Percentiles rank a stretch among this genome's conserved stretches.
Conservation (phyloP, 2,888 invertebrate species). For the Euphydryas editha region DNA sequence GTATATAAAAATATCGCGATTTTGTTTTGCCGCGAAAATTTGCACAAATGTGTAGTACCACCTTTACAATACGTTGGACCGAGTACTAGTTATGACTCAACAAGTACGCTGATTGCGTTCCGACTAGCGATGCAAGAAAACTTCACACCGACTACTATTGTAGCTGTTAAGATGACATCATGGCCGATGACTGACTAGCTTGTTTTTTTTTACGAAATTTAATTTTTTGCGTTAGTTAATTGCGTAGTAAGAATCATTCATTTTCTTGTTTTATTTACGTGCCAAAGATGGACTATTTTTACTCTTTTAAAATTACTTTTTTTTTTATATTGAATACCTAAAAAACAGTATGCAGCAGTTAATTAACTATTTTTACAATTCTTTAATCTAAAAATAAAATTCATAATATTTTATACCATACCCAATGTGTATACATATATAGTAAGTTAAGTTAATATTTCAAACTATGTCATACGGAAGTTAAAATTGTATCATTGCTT, state of each 20-base stretch:
- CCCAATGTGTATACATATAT: too few relatives aligned
- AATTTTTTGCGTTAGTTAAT: constrained; percentile 12
- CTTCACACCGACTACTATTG: constrained; percentile 29
- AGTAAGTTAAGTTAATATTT: background rate
- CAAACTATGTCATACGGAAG: background rate
- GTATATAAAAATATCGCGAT: background rate
- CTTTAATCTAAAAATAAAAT: too few relatives aligned
- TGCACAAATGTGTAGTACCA: background rate
- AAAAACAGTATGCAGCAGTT: too few relatives aligned
- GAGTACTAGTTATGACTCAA: constrained; percentile 21
- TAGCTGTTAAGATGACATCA: constrained; percentile 64
- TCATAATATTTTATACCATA: too few relatives aligned
- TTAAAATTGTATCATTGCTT: constrained; percentile 30
- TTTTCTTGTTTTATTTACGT: background rate
- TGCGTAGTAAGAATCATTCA: background rate
- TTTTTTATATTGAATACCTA: too few relatives aligned
- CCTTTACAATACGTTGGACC: background rate
- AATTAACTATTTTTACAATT: too few relatives aligned
- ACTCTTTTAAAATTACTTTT: too few relatives aligned
- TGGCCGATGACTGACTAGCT: constrained; percentile 43
- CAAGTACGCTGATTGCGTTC: constrained; percentile 37
- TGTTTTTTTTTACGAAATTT: constrained; percentile 37
- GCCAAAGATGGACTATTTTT: background rate
- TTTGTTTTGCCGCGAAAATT: background rate
- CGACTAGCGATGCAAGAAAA: constrained; percentile 54